These are phyloP conservation scores for Syncerus caffer DNA, from an alignment of 2,797 vertebrate genomes.

Conservation along the genomic window DNA sequence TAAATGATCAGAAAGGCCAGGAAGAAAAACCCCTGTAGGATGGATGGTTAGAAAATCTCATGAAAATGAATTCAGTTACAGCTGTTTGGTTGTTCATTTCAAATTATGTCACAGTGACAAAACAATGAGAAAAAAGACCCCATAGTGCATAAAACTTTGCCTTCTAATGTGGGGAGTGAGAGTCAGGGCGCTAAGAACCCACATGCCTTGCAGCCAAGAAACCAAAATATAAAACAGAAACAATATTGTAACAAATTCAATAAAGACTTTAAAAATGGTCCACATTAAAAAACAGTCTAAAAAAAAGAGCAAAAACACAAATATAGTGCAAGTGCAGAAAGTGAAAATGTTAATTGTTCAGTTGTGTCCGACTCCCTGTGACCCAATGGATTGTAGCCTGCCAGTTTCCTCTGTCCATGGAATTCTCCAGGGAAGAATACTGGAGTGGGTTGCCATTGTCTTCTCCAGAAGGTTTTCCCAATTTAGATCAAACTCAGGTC, in stretches of 20 bases:
- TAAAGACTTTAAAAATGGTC: background rate
- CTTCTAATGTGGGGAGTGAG: background rate
- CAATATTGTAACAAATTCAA: background rate
- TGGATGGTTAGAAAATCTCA: slow-evolving; percentile 37
- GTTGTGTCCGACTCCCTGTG: background rate
- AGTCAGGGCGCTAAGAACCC: background rate
- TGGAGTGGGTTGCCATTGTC: background rate
- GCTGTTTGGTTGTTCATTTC: slow-evolving; percentile 53
- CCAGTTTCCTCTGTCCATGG: background rate
- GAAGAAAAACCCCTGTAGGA: slow-evolving; percentile 23
- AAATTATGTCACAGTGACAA: background rate
- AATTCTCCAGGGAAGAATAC: background rate
- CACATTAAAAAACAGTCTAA: background rate
- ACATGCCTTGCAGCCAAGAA: background rate
- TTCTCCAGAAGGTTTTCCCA: background rate
- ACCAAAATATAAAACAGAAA: background rate
- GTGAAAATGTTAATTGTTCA: background rate
- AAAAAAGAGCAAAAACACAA: background rate
- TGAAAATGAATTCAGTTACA: slow-evolving; percentile 7
- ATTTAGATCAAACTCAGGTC: background rate
- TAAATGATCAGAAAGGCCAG: slow-evolving; percentile 21
- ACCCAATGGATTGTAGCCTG: background rate
- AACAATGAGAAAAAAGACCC: background rate
- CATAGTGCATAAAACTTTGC: background rate
- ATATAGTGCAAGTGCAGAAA: background rate